Percentiles rank a stretch among this genome's conserved stretches.
These are phyloP conservation scores for Genyomyrus donnyi DNA, from an alignment of 2,113 vertebrate species.

Conservation along the genomic window DNA sequence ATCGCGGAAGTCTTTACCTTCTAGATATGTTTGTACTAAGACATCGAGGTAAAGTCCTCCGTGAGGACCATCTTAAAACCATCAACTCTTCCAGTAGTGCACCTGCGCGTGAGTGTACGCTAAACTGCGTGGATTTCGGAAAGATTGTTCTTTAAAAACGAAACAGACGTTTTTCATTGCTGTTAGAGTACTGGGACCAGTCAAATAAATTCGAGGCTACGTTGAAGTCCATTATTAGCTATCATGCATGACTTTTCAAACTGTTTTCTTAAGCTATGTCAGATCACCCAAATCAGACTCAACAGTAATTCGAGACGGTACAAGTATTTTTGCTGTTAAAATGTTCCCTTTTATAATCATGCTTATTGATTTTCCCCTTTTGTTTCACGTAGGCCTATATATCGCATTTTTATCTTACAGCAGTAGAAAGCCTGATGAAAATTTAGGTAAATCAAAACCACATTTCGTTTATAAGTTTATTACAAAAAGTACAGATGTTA, in stretches of 20 bases:
- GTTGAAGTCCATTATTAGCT: neutral
- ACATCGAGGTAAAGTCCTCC: constrained; percentile 57
- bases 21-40: constrained; percentile 37
- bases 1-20: constrained; percentile 36
- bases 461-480: neutral
- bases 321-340: constrained; percentile 1
- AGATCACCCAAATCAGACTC: constrained; percentile 29
- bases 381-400: constrained; percentile 49
- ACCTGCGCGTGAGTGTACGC: neutral
- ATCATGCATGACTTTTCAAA: constrained; percentile 45
- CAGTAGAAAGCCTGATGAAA: neutral
- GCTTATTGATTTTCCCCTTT: constrained; percentile 67
- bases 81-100: neutral
- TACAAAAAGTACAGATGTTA: neutral
- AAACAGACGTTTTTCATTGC: neutral
- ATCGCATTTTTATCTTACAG: constrained; percentile 36
- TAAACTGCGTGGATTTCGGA: neutral
- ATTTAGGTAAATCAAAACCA: neutral
- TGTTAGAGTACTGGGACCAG: constrained; percentile 42
- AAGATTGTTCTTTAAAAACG: neutral
- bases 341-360: constrained; percentile 80
- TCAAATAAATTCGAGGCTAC: constrained; percentile 31
- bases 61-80: constrained; percentile 58
- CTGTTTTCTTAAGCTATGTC: constrained; percentile 57
- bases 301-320: constrained; percentile 49